A percentile compares a stretch with the other conserved stretches of the same genome.
These are phyloP conservation scores for Hyperoplus lanceolatus DNA, from an alignment of 2,797 vertebrate genomes.

Conservation along the genomic window DNA sequence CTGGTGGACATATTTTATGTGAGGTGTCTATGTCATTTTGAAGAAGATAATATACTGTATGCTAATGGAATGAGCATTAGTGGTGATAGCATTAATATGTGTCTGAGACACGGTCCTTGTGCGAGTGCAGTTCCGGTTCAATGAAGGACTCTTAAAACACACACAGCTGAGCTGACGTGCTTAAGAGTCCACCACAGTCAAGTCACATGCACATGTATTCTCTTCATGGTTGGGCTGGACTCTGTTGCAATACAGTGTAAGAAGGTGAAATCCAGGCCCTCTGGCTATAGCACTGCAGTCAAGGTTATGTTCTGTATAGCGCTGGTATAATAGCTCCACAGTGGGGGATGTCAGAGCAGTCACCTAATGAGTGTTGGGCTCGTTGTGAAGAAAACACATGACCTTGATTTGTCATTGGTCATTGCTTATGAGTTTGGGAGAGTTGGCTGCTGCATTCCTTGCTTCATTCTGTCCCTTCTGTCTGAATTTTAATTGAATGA, in stretches of 20 bases:
- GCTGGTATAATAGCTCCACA: constrained; percentile 1
- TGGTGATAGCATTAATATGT: background rate
- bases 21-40: background rate
- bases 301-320: constrained; percentile 18
- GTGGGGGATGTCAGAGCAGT: background rate
- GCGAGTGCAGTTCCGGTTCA: constrained; percentile 43
- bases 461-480: background rate
- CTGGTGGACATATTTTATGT: background rate
- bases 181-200: constrained; percentile 39
- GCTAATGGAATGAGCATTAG: constrained; percentile 16
- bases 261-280: constrained; percentile 53
- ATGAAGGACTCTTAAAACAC: constrained; percentile 24
- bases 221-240: constrained; percentile 33
- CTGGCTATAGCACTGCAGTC: constrained; percentile 33
- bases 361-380: background rate
- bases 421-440: background rate
- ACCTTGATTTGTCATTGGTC: background rate
- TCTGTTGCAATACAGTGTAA: constrained; percentile 66
- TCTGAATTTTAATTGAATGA: background rate
- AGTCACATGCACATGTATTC: constrained; percentile 38
- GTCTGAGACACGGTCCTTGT: constrained; percentile 12
- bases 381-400: background rate
- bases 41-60: constrained; percentile 2
- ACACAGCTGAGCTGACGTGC: background rate
- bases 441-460: too few species aligned